phyloP scores from a whole-genome alignment of 2,113 vertebrate genomes.

The Pseudonaja textilis region DNA sequence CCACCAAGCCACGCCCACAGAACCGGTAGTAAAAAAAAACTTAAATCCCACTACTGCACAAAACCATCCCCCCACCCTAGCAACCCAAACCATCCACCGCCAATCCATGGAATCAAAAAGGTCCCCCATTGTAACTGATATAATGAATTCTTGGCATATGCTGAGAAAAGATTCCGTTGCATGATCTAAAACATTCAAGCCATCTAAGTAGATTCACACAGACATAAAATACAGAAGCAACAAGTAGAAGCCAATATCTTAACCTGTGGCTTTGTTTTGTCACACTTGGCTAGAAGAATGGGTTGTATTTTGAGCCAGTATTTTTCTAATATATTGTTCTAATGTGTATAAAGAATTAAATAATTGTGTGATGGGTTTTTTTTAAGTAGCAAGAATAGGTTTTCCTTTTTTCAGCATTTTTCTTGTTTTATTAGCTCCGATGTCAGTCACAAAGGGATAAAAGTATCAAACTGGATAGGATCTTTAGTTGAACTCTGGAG shows the following conservation, averaged over 20 bases:
- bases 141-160: background rate
- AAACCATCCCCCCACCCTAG: too few species aligned
- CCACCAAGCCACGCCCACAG: too few species aligned
- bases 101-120: too few species aligned
- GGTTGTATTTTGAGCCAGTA: background rate
- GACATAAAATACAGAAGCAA: background rate
- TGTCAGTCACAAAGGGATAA: slow-evolving; percentile 7
- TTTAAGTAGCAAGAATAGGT: background rate
- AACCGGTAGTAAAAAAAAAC: too few species aligned
- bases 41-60: too few species aligned
- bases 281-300: background rate
- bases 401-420: background rate
- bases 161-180: background rate
- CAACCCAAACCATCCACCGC: too few species aligned
- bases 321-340: background rate
- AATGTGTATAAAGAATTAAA: background rate
- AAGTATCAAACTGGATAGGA: slow-evolving; percentile 31
- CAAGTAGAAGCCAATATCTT: background rate
- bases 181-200: background rate
- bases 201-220: too few species aligned
- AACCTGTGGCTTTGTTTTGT: background rate
- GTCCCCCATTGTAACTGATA: background rate
- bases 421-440: slow-evolving; percentile 30
- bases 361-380: background rate
- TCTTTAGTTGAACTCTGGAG: slow-evolving; percentile 29